phyloP scores from a whole-genome alignment of 2,888 invertebrate species.

The Scaptomyza flava region DNA sequence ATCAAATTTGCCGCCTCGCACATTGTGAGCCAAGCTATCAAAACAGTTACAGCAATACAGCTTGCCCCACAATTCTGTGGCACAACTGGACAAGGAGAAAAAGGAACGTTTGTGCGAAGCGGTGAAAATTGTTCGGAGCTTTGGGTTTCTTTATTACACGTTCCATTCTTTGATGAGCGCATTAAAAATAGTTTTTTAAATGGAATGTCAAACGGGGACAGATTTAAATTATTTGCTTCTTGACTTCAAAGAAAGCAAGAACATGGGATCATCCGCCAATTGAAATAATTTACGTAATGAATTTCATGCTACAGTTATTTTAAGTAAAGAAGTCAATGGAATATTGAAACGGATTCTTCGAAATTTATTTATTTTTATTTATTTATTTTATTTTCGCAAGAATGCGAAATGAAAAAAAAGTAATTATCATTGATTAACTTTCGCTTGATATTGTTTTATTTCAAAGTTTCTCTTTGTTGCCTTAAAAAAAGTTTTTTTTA shows the following conservation, averaged over 20 bases:
- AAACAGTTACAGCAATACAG: conserved; percentile 3
- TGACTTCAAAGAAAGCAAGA: not conserved
- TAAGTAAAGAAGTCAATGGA: no score
- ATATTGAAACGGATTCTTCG: no score
- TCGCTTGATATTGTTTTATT: not conserved
- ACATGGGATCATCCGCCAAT: not conserved
- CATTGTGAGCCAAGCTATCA: conserved; percentile 21
- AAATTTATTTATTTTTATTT: no score
- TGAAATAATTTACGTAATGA: not conserved
- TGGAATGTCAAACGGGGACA: conserved; percentile 31
- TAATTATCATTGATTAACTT: not conserved
- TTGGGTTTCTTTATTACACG: conserved; percentile 10
- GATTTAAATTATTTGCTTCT: not conserved
- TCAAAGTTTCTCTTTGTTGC: not conserved
- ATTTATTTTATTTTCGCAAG: no score
- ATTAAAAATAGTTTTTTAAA: conserved; percentile 24
- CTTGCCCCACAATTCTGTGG: conserved; percentile 16
- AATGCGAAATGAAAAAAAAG: no score
- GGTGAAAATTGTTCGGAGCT: conserved; percentile 36
- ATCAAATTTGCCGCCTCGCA: conserved; percentile 42
- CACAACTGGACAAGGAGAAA: conserved; percentile 3
- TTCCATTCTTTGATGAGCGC: conserved; percentile 12
- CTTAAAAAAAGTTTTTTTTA: not conserved
- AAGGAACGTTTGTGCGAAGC: conserved; percentile 43
- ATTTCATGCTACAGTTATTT: not conserved